phyloP scores from a whole-genome alignment of 2,113 vertebrate genomes.

The Callaeas wilsoni region DNA sequence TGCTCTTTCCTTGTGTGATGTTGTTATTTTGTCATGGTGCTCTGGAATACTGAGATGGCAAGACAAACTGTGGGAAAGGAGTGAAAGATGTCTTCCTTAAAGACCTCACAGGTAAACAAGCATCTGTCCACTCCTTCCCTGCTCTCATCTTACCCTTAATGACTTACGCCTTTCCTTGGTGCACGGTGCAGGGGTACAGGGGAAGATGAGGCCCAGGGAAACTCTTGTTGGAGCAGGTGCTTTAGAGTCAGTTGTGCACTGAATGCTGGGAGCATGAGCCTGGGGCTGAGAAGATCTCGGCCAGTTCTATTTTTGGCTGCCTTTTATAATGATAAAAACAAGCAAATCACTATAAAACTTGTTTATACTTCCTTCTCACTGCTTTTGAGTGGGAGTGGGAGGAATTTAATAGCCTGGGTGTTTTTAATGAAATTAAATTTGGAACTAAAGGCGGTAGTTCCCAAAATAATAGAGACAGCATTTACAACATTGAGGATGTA shows the following conservation, averaged over 20 bases:
- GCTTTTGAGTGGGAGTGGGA: not conserved
- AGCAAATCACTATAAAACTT: not conserved
- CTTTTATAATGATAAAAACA: not conserved
- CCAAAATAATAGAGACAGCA: not conserved
- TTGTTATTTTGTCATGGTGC: not conserved
- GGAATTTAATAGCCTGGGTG: not conserved
- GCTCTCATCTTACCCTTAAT: not conserved
- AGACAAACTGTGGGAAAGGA: not conserved
- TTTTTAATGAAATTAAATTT: not conserved
- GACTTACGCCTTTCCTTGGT: not conserved
- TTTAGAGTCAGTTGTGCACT: not conserved
- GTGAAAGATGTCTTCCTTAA: not conserved
- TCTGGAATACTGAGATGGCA: not conserved
- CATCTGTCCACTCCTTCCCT: not conserved
- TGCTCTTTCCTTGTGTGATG: fast-evolving
- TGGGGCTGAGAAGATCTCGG: not conserved
- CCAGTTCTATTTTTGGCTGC: not conserved
- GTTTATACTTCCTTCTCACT: not conserved
- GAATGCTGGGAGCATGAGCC: not conserved
- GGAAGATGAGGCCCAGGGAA: not conserved
- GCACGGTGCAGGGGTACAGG: fast-evolving
- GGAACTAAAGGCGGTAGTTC: not conserved
- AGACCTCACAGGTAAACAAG: not conserved
- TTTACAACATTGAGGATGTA: not conserved
- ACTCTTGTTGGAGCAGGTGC: not conserved